Percentiles rank a stretch among this genome's conserved stretches.
Conservation (phyloP, 2,888 invertebrate genomes). For the Tortricodes alternella region DNA sequence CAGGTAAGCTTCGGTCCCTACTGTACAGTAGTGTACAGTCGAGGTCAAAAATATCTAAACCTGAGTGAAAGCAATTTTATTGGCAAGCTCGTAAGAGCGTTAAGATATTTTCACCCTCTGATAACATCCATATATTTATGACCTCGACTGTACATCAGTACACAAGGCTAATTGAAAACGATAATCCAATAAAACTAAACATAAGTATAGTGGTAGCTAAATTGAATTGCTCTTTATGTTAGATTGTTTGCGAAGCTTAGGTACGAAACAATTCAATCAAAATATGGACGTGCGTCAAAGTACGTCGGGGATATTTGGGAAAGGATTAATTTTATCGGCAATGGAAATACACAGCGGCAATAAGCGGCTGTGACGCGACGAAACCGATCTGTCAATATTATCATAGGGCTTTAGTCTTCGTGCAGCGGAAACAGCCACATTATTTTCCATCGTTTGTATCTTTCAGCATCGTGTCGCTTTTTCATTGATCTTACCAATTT, state of each 20-base stretch:
- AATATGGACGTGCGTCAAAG: slow-evolving; percentile 59
- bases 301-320: slow-evolving; percentile 57
- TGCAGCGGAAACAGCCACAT: neutral
- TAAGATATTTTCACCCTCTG: too few relatives aligned
- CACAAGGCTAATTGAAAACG: neutral
- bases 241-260: slow-evolving; percentile 69
- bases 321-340: slow-evolving; percentile 74
- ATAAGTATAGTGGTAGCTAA: slow-evolving; percentile 40
- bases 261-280: slow-evolving; percentile 74
- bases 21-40: too few relatives aligned
- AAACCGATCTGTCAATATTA: slow-evolving; percentile 32
- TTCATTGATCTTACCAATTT: too few relatives aligned
- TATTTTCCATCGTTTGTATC: slow-evolving; percentile 18
- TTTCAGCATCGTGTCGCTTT: neutral
- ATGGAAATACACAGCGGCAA: slow-evolving; percentile 54
- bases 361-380: slow-evolving; percentile 53
- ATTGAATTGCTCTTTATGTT: slow-evolving; percentile 68
- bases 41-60: too few relatives aligned
- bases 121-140: too few relatives aligned
- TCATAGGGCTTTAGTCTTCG: slow-evolving; percentile 22
- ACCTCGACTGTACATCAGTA: neutral
- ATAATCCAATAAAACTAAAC: neutral
- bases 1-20: too few relatives aligned
- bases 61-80: too few relatives aligned
- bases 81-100: too few relatives aligned